These are phyloP conservation scores for Poecile atricapillus DNA, from an alignment of 2,113 vertebrate species.

Conservation along the genomic window DNA sequence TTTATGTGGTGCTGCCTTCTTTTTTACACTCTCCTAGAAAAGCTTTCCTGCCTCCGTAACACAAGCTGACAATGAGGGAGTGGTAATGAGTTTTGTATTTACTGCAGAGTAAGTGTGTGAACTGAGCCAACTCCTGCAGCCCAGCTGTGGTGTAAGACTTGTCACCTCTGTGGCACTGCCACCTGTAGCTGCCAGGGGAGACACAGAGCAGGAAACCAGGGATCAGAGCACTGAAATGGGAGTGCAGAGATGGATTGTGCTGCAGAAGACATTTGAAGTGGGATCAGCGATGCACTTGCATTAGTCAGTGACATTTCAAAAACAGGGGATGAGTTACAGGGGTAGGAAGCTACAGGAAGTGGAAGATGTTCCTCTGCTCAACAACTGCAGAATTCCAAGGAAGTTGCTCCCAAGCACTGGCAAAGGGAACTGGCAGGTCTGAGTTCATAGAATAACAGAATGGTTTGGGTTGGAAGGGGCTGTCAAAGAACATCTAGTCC, in stretches of 20 bases:
- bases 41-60: neutral
- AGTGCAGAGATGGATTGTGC: neutral
- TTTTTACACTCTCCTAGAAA: neutral
- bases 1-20: neutral
- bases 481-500: neutral
- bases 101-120: neutral
- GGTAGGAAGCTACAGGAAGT: neutral
- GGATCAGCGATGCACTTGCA: neutral
- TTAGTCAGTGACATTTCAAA: neutral
- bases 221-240: neutral
- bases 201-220: neutral
- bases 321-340: neutral
- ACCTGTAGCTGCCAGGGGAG: neutral
- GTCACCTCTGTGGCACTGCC: neutral
- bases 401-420: neutral
- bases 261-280: neutral
- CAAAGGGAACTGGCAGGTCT: neutral
- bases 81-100: neutral
- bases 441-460: neutral
- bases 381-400: neutral
- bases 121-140: neutral
- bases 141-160: neutral
- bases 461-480: neutral
- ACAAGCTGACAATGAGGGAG: neutral
- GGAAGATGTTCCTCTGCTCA: neutral